Evolutionary conservation across 92 coral and sea anemone genomes (phyloP).

Genomic region (Micromussa lordhowensis): DNA sequence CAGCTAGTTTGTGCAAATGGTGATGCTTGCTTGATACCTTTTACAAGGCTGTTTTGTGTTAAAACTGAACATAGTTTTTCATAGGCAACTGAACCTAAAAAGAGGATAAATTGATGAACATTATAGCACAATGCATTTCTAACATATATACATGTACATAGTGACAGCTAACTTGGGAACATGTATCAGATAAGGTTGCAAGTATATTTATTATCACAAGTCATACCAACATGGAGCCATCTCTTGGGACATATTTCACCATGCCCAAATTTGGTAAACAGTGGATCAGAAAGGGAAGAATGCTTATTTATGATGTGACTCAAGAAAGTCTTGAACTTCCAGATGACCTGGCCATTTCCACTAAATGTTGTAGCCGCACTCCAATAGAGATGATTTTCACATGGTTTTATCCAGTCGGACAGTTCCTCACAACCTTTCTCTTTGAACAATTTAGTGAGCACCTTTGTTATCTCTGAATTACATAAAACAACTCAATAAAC

Average conservation of each 20-base stretch:
- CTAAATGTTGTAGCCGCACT: background rate
- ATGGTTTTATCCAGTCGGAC: background rate
- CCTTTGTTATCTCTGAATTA: background rate
- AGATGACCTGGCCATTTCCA: background rate
- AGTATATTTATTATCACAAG: background rate
- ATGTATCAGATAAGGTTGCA: too few species aligned
- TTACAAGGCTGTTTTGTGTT: background rate
- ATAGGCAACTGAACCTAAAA: background rate
- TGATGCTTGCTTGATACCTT: background rate
- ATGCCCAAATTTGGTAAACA: background rate
- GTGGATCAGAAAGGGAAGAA: background rate
- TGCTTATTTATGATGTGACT: background rate
- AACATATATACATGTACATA: too few species aligned
- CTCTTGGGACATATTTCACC: background rate
- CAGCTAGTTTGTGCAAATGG: background rate
- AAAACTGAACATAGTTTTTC: background rate
- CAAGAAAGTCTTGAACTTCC: background rate
- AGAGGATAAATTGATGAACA: background rate
- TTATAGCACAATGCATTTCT: too few species aligned
- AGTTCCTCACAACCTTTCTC: background rate
- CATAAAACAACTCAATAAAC: too few species aligned
- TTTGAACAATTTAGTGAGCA: too few species aligned
- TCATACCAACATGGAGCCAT: background rate
- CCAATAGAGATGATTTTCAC: background rate
- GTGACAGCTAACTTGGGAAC: background rate